Conservation (phyloP, 2,888 invertebrate species). For the Tortrix viridana region DNA sequence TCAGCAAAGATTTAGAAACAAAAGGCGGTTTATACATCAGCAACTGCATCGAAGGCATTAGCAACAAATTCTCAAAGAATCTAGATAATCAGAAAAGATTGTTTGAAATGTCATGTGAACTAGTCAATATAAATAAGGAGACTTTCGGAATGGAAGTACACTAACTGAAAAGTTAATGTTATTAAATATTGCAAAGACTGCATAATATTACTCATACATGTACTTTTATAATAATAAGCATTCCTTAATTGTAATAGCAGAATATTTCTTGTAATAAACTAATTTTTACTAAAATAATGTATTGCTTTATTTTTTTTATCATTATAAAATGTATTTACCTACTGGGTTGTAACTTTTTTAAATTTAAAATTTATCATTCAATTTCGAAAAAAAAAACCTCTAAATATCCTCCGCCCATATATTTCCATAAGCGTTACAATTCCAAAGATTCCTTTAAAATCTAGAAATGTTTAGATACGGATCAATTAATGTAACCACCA, state of each 20-base stretch:
- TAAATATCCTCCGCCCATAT: no score
- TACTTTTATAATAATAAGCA: conserved; percentile 1
- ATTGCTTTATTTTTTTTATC: no score
- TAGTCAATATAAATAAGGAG: conserved; percentile 70
- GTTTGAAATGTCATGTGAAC: conserved; percentile 87
- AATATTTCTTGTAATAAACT: neutral
- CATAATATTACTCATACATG: neutral
- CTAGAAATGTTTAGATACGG: no score
- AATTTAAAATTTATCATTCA: no score
- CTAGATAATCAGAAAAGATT: conserved; percentile 85
- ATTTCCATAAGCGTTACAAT: no score
- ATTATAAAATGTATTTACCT: no score
- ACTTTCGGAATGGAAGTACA: conserved; percentile 56
- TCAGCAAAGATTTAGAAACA: conserved; percentile 88
- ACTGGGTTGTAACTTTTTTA: no score
- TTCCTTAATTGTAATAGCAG: neutral
- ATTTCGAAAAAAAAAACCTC: no score
- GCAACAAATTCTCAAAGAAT: conserved; percentile 83
- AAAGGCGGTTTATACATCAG: conserved; percentile 92
- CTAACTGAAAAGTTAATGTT: neutral
- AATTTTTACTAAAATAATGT: neutral
- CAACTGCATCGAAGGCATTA: conserved; percentile 87
- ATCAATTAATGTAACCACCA: no score
- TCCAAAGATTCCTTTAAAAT: no score
- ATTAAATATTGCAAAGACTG: neutral